Evolutionary conservation across 2,888 invertebrate species (phyloP).

Genomic region (Yponomeuta cagnagella): DNA sequence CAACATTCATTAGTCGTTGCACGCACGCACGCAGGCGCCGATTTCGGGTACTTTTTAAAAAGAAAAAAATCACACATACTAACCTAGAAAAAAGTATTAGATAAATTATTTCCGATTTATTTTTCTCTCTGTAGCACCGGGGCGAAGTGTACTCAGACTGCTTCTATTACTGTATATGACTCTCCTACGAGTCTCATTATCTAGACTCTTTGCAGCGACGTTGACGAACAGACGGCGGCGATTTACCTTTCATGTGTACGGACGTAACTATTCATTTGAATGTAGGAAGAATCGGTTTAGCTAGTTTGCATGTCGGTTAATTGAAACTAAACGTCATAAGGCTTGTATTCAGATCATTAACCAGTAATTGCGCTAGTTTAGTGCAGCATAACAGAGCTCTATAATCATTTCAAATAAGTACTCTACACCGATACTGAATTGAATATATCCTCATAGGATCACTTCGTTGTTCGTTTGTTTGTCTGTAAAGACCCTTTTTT

Average conservation of each 20-base stretch:
- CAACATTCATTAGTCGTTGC: too few relatives aligned
- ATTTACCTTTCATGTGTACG: conserved; percentile 8
- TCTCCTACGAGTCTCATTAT: not conserved
- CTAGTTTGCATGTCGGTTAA: conserved; percentile 6
- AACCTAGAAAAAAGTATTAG: too few relatives aligned
- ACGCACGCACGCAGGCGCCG: too few relatives aligned
- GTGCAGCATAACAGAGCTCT: not conserved
- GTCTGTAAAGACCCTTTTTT: too few relatives aligned
- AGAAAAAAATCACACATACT: too few relatives aligned
- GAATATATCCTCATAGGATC: too few relatives aligned
- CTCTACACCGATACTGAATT: not conserved
- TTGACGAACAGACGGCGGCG: not conserved
- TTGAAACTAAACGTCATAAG: conserved; percentile 1
- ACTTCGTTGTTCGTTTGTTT: too few relatives aligned
- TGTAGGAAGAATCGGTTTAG: conserved; percentile 7
- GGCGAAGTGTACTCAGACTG: not conserved
- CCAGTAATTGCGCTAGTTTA: not conserved
- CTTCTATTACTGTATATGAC: not conserved
- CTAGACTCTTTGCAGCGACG: not conserved
- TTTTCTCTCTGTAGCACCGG: not conserved
- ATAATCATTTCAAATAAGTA: not conserved
- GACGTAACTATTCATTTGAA: conserved; percentile 14
- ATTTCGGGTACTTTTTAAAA: too few relatives aligned
- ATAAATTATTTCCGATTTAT: too few relatives aligned
- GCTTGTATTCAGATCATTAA: not conserved